Evolutionary conservation across 2,888 invertebrate genomes (phyloP).

Genomic region (Carterocephalus palaemon): DNA sequence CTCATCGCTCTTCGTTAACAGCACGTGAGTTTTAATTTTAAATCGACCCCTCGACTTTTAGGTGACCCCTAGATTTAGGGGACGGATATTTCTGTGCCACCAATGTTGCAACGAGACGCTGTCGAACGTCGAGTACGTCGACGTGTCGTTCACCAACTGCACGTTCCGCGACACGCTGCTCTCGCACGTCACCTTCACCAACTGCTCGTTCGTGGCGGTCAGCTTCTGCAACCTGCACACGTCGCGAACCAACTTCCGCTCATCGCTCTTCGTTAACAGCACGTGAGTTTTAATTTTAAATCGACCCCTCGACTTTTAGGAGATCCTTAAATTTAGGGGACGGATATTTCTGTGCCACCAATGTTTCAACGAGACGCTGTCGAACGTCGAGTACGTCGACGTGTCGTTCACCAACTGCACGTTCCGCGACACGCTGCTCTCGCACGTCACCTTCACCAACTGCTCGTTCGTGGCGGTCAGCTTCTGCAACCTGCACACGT

Average conservation of each 20-base stretch:
- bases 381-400: constrained; percentile 81
- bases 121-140: constrained; percentile 81
- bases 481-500: constrained; percentile 85
- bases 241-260: constrained; percentile 82
- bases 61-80: too few species aligned
- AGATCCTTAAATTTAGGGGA: too few species aligned
- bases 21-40: constrained; percentile 73
- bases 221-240: constrained; percentile 85
- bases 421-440: constrained; percentile 83
- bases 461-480: constrained; percentile 84
- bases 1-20: constrained; percentile 80
- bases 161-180: constrained; percentile 83
- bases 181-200: constrained; percentile 84
- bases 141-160: constrained; percentile 80
- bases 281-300: constrained; percentile 72
- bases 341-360: too few species aligned
- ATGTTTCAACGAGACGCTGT: constrained; percentile 76
- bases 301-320: too few species aligned
- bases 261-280: constrained; percentile 80
- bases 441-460: constrained; percentile 84
- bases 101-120: constrained; percentile 77
- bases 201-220: constrained; percentile 83
- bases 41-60: too few species aligned
- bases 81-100: too few species aligned
- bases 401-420: constrained; percentile 81